Evolutionary conservation across 2,888 invertebrate species (phyloP), one percentile per base, ranked within the genome.

Genomic region (Caenorhabditis becei): DNA sequence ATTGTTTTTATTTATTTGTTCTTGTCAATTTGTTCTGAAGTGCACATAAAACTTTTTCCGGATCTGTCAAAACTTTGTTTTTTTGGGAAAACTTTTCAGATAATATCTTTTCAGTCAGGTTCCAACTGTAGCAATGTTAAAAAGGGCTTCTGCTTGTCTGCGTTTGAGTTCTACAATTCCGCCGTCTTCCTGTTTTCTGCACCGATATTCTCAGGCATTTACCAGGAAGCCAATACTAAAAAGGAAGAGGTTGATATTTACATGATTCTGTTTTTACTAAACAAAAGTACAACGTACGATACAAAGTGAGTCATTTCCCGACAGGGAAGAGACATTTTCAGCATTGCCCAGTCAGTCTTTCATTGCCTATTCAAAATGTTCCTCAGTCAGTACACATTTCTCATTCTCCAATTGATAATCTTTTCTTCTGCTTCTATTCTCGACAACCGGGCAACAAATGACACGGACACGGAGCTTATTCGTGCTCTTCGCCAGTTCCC

Each of bases 401-500:
- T 14, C 41, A 2, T 41, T 41, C 8, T 32, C 10, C 20, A 23
- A 26, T 28, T 44, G 14, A 20, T n/a, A 18, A 2, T 4, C 41
- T 32, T 7, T 7, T 56, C 41, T 2, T 32, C 14, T 24, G 51
- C 66, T 24, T 54, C 44, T 41, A 44, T 66, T 26, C 10, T 66
- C 11, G 56, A 66, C 24, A 66, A 66, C 35, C 37, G 56, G 10
- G 56, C 63, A 1, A 32, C 44, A 26, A 41, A 37, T 26, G 41
- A 54, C 10, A 56, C 41, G 4, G 49, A 65, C 20, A 3, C 28
- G 2, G 18, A 28, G 5, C 32, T 28, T 10, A 58, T 41, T 35
- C 58, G 41, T 16, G 41, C 49, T 11, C 44, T 65, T 4, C 51
- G 32, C 14, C 44, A n/a, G 5, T 18, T 23, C 23, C 16, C n/a